Percentiles rank a stretch among this genome's conserved stretches.
phyloP scores from a whole-genome alignment of 1,140 invertebrate genomes.

The Saccostrea echinata region DNA sequence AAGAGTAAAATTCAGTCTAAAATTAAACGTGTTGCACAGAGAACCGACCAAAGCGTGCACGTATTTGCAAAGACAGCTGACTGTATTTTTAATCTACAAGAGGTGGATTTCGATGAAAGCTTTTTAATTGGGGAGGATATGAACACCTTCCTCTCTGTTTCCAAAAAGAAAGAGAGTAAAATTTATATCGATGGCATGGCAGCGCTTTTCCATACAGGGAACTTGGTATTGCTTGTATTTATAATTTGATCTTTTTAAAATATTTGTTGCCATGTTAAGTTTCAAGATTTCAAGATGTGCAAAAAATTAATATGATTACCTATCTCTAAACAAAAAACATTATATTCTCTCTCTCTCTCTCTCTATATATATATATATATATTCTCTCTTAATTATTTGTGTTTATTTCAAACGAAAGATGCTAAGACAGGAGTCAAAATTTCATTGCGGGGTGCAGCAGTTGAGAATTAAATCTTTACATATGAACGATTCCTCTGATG shows the following conservation, averaged over 20 bases:
- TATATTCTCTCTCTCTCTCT: too few species aligned
- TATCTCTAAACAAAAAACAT: too few species aligned
- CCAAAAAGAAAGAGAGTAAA: background rate
- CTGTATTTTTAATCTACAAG: background rate
- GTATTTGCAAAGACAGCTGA: background rate
- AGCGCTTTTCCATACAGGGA: background rate
- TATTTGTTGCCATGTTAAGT: too few species aligned
- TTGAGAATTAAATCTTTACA: background rate
- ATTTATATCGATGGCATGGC: background rate
- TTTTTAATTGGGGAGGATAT: background rate
- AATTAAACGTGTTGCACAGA: background rate
- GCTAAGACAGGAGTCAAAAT: too few species aligned
- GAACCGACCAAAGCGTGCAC: background rate
- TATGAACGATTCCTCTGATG: background rate
- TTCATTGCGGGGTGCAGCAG: background rate
- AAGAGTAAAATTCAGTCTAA: background rate
- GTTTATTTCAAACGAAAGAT: too few species aligned
- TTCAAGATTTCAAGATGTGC: too few species aligned
- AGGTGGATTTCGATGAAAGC: background rate
- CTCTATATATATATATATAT: too few species aligned
- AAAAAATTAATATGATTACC: too few species aligned
- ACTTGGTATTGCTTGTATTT: background rate
- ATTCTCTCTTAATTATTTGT: too few species aligned
- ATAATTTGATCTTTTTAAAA: too few species aligned
- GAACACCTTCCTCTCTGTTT: background rate